Base-by-base conservation (phyloP, 1,140 invertebrate species). In the Parasteatoda tepidariorum region DNA sequence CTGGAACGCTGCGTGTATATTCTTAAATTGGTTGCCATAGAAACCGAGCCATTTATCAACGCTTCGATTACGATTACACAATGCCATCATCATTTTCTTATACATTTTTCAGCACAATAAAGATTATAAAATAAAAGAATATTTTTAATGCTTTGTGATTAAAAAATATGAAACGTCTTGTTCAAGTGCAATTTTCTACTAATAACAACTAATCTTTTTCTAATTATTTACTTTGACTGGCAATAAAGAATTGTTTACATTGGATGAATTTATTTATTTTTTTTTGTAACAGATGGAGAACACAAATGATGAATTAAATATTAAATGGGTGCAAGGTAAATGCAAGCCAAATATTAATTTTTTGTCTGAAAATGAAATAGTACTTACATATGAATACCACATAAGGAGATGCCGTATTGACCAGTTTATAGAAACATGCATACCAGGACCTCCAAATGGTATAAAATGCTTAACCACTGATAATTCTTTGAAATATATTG, bases 21-120 rank as follows among this genome's bases (percentile, higher is more conserved):
- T 75, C 71, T 59, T 61, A 75, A 61, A 75, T 62, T 31, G 71
- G 71, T 75, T 75, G 71, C 57, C 33, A 75, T 75, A 24, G 55
- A 24, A 75, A 75, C 71, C 5, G 4, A 24, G 24, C n/a, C 28
- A 75, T 75, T 75, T 75, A 59, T 62, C 71, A 71, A 75, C 33
- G 15, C 24, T 66, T 66, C 38, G 38, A 48, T 48, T 48, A 48
- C 4, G 38, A 48, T 48, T 48, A n/a, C n/a, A 48, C 38, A 48
- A 48, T 18, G 18, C 9, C 38, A 48, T 48, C 1, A 48, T 48
- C 9, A 13, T 48, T 48, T 41, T 48, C 1, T 48, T 13, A 48
- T 13, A 48, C 18, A 48, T 2, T 48, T 2, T 48, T 13, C 9
- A 13, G 4, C 4, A 48, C 18, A 9, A 48, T 48, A 48, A 48